These are phyloP conservation scores for Athalia cordata DNA, from an alignment of 2,888 invertebrate species.

Conservation along the genomic window DNA sequence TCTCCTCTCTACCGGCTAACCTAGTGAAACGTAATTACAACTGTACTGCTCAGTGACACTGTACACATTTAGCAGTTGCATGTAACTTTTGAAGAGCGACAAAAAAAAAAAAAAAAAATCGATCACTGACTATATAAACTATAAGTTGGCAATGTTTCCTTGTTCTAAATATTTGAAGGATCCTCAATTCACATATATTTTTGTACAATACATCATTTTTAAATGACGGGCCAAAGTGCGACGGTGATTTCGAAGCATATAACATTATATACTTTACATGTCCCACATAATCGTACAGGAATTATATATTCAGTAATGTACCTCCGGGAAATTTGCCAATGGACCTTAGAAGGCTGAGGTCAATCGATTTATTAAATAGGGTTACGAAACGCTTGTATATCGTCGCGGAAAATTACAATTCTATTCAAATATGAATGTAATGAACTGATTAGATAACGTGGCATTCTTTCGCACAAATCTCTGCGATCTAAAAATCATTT, in stretches of 20 bases:
- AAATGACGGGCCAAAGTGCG: constrained; percentile 23
- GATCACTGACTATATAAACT: no score
- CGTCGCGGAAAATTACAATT: neutral
- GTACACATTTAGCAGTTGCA: no score
- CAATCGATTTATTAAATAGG: neutral
- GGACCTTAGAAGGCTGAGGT: constrained; percentile 7
- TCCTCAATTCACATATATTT: constrained; percentile 2
- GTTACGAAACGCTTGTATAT: neutral
- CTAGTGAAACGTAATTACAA: constrained; percentile 19
- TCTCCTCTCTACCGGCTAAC: neutral
- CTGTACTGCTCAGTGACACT: no score
- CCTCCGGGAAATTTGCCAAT: constrained; percentile 16
- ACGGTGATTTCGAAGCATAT: constrained; percentile 25
- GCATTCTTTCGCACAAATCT: no score
- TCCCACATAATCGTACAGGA: neutral
- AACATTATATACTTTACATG: neutral
- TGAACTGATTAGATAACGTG: no score
- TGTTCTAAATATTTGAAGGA: neutral
- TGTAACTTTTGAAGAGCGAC: no score
- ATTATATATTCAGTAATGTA: constrained; percentile 6
- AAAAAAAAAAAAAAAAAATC: no score
- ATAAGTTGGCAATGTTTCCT: constrained; percentile 23
- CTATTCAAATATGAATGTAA: neutral
- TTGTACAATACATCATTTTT: neutral
- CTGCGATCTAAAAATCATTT: no score